Evolutionary conservation across 2,888 invertebrate species (phyloP), one percentile per base, ranked within the genome.

Genomic region (Ecdyonurus torrentis): DNA sequence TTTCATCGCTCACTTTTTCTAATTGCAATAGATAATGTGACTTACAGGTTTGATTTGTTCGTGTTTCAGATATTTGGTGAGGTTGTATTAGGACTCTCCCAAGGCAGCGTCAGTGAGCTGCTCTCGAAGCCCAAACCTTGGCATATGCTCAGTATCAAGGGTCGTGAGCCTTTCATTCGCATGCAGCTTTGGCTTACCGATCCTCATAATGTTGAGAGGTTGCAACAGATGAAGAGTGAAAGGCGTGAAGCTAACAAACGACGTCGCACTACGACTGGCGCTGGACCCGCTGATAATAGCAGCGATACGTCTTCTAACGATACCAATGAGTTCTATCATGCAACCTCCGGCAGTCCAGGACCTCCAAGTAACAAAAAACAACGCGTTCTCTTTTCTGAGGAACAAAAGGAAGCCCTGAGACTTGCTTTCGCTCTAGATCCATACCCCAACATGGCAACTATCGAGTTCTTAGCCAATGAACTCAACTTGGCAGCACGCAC

Each of bases 101-200:
- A 98, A 76, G 97, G 94, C 15, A 94, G 97, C 1, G 97, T 97
- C 15, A 96, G 95, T 71, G 99, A 99, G 75, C 79, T 99, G 66
- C 81, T 99, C 5, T 95, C 96, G 65, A 97, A 97, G 74, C 98
- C 98, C 2, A 98, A 98, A 72, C 97, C 97, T 0, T 98, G 98
- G 97, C 95, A 95, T 73, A 95, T 97, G 95, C 82, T 98, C 63
- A 96, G 95, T 73, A 94, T 96, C 73, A 97, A 97, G 74, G 98
- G 98, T 0, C 82, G 97, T 25, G 98, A 98, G 72, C 94, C 95
- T 0, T 95, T 95, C 76, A 93, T 95, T 68, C 81, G 94, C 61
- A 95, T 95, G 95, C 96, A 97, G 73, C 75, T 96, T 66, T 98
- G 98, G 98, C 81, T 97, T 37, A 90, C 91, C 70, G 97, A 98